These are phyloP conservation scores for Hydropotes inermis DNA, from an alignment of 2,113 vertebrate genomes.

Conservation along the genomic window DNA sequence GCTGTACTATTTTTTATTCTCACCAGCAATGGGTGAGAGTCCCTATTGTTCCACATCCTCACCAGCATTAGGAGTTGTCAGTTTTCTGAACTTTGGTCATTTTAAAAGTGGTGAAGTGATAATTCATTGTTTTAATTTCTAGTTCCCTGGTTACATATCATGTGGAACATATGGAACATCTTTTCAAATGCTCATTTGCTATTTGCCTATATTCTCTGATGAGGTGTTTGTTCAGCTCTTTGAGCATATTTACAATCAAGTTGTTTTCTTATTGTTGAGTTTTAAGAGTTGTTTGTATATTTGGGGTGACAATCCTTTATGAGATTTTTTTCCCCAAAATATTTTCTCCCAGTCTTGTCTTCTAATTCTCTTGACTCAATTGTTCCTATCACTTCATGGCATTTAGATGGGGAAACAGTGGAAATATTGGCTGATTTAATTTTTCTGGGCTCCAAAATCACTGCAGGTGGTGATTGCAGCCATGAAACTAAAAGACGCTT, in stretches of 20 bases:
- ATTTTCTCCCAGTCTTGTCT: not conserved
- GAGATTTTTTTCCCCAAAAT: not conserved
- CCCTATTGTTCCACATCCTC: not conserved
- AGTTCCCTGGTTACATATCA: not conserved
- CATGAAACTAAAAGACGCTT: too few relatives aligned
- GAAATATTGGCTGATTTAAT: too few relatives aligned
- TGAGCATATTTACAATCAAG: not conserved
- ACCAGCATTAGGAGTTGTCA: not conserved
- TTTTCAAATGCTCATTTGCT: not conserved
- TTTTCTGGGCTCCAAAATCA: too few relatives aligned
- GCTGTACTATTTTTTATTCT: not conserved
- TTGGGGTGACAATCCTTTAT: not conserved
- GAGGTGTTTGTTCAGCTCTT: not conserved
- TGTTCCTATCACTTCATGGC: too few relatives aligned
- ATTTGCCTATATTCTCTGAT: not conserved
- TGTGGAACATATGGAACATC: not conserved
- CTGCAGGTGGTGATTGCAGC: too few relatives aligned
- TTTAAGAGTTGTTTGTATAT: not conserved
- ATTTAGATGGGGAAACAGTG: too few relatives aligned
- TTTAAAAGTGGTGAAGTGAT: not conserved
- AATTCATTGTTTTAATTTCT: not conserved
- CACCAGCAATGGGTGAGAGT: not conserved
- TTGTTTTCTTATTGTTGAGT: not conserved
- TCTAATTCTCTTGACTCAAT: not conserved
- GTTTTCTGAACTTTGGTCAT: not conserved